Evolutionary conservation across 2,888 invertebrate genomes (phyloP), one percentile per base, ranked within the genome.

Genomic region (Agrochola lota): DNA sequence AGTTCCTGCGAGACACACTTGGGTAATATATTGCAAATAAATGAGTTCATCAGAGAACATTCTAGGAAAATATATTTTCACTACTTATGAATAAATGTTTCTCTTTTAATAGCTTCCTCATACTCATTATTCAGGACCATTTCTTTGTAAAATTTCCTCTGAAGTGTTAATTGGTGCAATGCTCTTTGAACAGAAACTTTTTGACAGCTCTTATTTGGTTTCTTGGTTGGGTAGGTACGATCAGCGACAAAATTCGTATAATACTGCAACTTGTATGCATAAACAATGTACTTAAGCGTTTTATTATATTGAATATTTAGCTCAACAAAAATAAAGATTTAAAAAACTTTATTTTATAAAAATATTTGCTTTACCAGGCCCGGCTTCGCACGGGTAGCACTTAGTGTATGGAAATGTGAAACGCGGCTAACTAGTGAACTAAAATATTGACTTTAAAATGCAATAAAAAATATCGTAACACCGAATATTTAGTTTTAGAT

Each of bases 21-120:
- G 35, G 78, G 30, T 55, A 71, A 78, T 78, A n/a, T 68, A 35
- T 67, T 52, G 43, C 35, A 63, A 63, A 55, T 62, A 70, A 77
- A 20, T 30, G 40, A 57, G 12, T 26, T 30, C 30, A 30, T 30
- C 30, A n/a, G 11, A 30, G 17, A 12, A 23, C 15, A 7, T 68
- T 52, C 52, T n/a, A 17, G 49, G 59, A 66, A 52, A 30, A 11
- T 0, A 64, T 46, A 8, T 70, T 71, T 64, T 3, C 2, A 64
- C 15, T n/a, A 17, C 64, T 5, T n/a, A 40, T 17, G 0, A n/a
- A 40, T 46, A 46, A 67, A 46, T 46, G 26, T 67, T 46, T 26
- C 15, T 26, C 23, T 26, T 71, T 71, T 15, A 43, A 63, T 62
- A 23, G 11, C 26, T 30, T 43, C 6, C 11, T 11, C 20, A 7